A percentile compares a stretch with the other conserved stretches of the same genome.
These are phyloP conservation scores for Altica lythri DNA, from an alignment of 2,888 invertebrate species.

Conservation along the genomic window DNA sequence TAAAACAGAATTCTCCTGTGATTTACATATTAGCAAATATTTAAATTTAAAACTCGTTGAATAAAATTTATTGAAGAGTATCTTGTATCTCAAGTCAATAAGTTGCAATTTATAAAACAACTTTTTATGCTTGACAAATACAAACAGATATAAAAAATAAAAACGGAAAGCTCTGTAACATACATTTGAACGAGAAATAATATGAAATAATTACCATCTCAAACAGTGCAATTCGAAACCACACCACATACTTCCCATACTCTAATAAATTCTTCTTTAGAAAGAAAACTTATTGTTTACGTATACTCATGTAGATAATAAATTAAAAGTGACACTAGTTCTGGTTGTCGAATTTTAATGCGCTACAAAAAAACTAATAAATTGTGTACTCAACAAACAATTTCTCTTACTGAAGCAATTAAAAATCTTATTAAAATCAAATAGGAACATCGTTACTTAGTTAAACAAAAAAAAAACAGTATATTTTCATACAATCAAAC, in stretches of 20 bases:
- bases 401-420: neutral
- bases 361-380: neutral
- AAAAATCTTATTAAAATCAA: slow-evolving; percentile 8
- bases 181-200: too few relatives aligned
- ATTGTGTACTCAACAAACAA: neutral
- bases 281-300: neutral
- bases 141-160: too few relatives aligned
- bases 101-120: too few relatives aligned
- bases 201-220: too few relatives aligned
- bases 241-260: neutral
- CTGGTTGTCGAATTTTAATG: neutral
- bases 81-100: too few relatives aligned
- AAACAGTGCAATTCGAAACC: too few relatives aligned
- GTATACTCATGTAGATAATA: neutral
- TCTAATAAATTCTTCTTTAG: neutral
- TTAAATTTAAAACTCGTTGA: too few relatives aligned
- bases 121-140: too few relatives aligned
- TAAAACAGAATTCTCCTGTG: too few relatives aligned
- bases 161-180: too few relatives aligned
- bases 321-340: neutral
- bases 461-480: slow-evolving; percentile 5
- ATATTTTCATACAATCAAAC: slow-evolving; percentile 9
- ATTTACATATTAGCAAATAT: too few relatives aligned
- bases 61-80: too few relatives aligned
- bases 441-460: slow-evolving; percentile 1